Percentiles rank a stretch among this genome's conserved stretches.
Conservation (phyloP, 2,797 vertebrate genomes). For the Fundulus diaphanus region DNA sequence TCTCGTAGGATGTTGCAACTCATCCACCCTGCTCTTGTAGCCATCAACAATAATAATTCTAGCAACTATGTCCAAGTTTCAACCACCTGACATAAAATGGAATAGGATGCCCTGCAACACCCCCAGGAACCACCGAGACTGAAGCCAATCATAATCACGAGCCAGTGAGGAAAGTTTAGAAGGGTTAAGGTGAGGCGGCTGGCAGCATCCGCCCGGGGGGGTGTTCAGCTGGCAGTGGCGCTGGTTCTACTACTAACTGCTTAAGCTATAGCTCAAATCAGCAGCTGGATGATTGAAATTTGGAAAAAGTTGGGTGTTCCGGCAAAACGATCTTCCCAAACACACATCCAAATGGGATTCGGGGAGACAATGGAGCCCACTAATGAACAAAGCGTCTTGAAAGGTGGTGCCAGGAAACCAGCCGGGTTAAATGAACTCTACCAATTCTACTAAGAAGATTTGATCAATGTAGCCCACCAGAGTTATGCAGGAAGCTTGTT, state of each 20-base stretch:
- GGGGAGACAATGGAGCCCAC: no score
- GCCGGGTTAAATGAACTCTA: not conserved
- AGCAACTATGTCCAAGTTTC: not conserved
- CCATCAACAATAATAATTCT: not conserved
- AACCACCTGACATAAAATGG: no score
- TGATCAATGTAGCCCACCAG: not conserved
- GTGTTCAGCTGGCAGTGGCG: no score
- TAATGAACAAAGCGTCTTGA: not conserved
- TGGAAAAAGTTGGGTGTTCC: not conserved
- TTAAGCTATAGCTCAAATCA: not conserved
- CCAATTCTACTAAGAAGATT: not conserved
- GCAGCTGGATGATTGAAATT: not conserved
- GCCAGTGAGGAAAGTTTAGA: not conserved
- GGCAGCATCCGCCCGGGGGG: no score
- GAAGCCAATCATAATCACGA: no score
- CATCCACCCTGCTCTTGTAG: not conserved
- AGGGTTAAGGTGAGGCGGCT: not conserved
- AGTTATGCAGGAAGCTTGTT: not conserved
- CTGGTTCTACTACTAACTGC: no score
- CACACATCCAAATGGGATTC: not conserved
- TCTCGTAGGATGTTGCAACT: not conserved
- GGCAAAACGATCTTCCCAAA: not conserved
- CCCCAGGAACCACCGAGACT: no score
- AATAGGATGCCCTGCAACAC: no score
- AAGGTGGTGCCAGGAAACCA: not conserved